Base-by-base conservation (phyloP, 2,888 invertebrate species). In the Spisula subtruncata region DNA sequence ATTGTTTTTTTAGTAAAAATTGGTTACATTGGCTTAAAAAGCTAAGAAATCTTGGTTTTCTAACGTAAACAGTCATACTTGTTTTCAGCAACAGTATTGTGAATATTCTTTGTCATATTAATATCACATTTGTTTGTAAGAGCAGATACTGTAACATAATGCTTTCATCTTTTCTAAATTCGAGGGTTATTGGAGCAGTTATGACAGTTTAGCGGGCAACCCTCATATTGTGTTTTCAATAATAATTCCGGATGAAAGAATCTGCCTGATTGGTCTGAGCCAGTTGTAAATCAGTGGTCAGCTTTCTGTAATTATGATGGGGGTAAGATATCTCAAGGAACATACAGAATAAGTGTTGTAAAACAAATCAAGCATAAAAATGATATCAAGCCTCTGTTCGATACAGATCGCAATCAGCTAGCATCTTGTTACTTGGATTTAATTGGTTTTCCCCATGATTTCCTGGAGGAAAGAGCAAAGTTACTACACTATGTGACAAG, bases 381-480 rank as follows among this genome's bases (percentile, higher is more conserved):
- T 75, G 75, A 75, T 75, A 75, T 35, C 75, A 75, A 75, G 75
- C 75, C 35, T 32, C 75, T 75, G 75, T 32, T 75, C 35, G 75
- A 75, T 75, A 16, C 75, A 14, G 75, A 75, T 75, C 35, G 32
- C 75, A 32, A 35, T 32, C 75, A 18, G 35, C 75, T 35, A 32
- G 75, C 32, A 84, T 84, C 75, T 75, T 84, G 84, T 84, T 51
- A 75, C 32, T 41, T 32, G 16, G 75, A 8, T 48, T 71, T 84
- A 84, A 84, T 84, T 84, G 84, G 75, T 20, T 84, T 84, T 75
- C 48, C 51, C 51, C n/a, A 51, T n/a, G n/a, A n/a, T 51, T 32
- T 71, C 29, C 51, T 29, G 20, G 71, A 35, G 32, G 32, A 75
- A 75, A 75, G 18, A 75, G 32, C 35, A 75, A 32, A 35, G 12